A percentile compares a stretch with the other conserved stretches of the same genome.
Evolutionary conservation across 2,888 invertebrate species (phyloP).

Genomic region (Laspeyria flexula): DNA sequence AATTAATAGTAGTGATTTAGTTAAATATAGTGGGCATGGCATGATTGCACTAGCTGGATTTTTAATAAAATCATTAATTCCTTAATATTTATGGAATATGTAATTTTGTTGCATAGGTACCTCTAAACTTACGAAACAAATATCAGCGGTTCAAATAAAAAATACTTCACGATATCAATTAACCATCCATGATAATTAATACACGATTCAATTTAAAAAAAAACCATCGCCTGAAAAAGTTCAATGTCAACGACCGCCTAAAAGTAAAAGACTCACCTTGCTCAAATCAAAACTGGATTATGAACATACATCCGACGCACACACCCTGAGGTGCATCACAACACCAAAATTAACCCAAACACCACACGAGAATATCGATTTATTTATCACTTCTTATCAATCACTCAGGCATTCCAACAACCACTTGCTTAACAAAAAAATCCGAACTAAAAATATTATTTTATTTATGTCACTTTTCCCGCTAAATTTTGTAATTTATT

Average conservation of each 20-base stretch:
- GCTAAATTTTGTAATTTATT: conserved; percentile 21
- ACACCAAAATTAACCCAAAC: conserved; percentile 56
- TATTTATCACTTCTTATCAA: conserved; percentile 66
- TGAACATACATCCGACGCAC: conserved; percentile 56
- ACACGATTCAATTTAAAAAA: too few relatives aligned
- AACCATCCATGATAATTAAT: conserved; percentile 2
- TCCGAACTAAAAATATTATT: conserved; percentile 17
- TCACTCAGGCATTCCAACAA: conserved; percentile 39
- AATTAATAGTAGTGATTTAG: too few relatives aligned
- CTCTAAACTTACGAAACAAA: too few relatives aligned
- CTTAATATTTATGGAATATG: too few relatives aligned
- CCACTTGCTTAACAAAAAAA: conserved; percentile 13
- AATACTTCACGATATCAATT: background rate
- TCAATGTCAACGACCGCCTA: conserved; percentile 62
- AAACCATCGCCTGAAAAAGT: conserved; percentile 47
- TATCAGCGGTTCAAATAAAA: conserved; percentile 5
- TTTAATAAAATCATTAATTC: too few relatives aligned
- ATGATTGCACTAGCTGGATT: too few relatives aligned
- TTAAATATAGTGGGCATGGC: too few relatives aligned
- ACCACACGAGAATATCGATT: conserved; percentile 61
- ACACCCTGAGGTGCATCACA: conserved; percentile 70
- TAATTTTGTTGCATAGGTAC: too few relatives aligned
- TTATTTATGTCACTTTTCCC: conserved; percentile 41
- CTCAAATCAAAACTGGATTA: conserved; percentile 70
- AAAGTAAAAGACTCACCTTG: conserved; percentile 68